Percentiles rank a stretch among this genome's conserved stretches.
Evolutionary conservation across 2,888 invertebrate species (phyloP).

Genomic region (Trachelus troglodyta): DNA sequence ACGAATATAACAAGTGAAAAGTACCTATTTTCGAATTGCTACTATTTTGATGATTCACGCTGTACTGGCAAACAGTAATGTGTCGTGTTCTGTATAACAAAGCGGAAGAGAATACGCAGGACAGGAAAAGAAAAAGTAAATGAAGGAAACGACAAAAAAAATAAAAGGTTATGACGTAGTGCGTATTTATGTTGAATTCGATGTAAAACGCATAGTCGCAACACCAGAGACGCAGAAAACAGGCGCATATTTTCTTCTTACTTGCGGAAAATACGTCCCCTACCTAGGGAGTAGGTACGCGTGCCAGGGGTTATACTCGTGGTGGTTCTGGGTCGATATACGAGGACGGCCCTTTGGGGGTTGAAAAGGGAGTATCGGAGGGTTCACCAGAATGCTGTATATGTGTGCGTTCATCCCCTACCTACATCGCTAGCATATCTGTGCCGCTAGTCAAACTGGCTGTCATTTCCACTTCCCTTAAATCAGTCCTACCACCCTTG

Average conservation of each 20-base stretch:
- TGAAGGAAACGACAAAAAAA: neutral
- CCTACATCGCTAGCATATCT: neutral
- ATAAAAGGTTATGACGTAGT: neutral
- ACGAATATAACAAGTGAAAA: neutral
- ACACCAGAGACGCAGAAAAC: neutral
- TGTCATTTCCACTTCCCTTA: slow-evolving; percentile 36
- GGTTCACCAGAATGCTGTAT: slow-evolving; percentile 18
- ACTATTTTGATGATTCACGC: neutral
- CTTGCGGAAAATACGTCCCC: neutral
- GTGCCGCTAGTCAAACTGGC: slow-evolving; percentile 34
- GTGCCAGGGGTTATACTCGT: neutral
- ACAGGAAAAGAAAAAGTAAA: neutral
- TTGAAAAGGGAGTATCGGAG: slow-evolving; percentile 14
- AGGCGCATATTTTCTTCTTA: neutral
- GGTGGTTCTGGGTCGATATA: slow-evolving; percentile 35
- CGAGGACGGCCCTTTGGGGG: slow-evolving; percentile 20
- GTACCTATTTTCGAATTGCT: neutral
- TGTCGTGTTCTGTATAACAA: neutral
- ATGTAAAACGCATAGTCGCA: neutral
- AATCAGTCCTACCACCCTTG: slow-evolving; percentile 23
- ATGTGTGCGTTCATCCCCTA: slow-evolving; percentile 9
- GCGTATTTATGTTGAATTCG: neutral
- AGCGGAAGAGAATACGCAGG: neutral
- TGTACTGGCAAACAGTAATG: neutral
- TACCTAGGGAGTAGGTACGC: slow-evolving; percentile 1